Evolutionary conservation across 2,888 invertebrate genomes (phyloP).

Genomic region (Bruchidius siliquastri): DNA sequence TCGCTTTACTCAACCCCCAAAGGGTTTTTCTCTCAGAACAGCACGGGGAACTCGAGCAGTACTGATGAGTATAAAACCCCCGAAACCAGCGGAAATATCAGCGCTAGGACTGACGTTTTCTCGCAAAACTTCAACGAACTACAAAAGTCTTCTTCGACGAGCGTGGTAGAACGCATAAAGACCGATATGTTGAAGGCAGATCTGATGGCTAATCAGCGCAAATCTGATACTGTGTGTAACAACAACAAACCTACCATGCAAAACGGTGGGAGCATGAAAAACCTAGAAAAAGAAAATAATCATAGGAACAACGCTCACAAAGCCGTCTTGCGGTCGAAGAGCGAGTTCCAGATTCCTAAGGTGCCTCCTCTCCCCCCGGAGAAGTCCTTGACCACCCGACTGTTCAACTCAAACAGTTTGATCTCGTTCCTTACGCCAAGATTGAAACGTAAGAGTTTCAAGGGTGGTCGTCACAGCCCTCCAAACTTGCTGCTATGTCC

Average conservation of each 20-base stretch:
- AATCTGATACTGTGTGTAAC: constrained; percentile 13
- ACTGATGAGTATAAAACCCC: constrained; percentile 42
- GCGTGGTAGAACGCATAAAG: constrained; percentile 29
- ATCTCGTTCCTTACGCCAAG: constrained; percentile 59
- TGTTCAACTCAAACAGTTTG: constrained; percentile 43
- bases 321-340: constrained; percentile 41
- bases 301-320: constrained; percentile 13
- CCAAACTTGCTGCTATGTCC: constrained; percentile 33
- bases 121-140: constrained; percentile 36
- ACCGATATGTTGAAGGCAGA: constrained; percentile 10
- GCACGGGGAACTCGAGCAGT: constrained; percentile 33
- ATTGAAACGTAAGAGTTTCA: constrained; percentile 33
- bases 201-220: constrained; percentile 9
- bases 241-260: constrained; percentile 19
- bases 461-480: constrained; percentile 16
- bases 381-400: constrained; percentile 29
- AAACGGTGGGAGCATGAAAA: constrained; percentile 12
- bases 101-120: constrained; percentile 30
- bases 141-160: constrained; percentile 38
- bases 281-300: constrained; percentile 18
- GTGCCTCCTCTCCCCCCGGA: constrained; percentile 22
- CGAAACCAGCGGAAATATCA: constrained; percentile 21
- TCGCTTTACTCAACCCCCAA: constrained; percentile 30
- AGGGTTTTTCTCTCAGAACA: constrained; percentile 30
- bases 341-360: constrained; percentile 43